Evolutionary conservation across 2,113 vertebrate genomes (phyloP).

Genomic region (human (Homo sapiens)): GRCh38 chr11:1390001-1390500

Average conservation of each 20-base stretch:
- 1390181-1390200: conserved; percentile 38
- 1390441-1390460: not conserved
- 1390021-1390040: conserved; percentile 57
- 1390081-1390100: conserved; percentile 16
- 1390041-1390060: conserved; percentile 61
- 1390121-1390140: conserved; percentile 39
- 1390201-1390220: conserved; percentile 19
- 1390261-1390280: conserved; percentile 78
- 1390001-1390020: conserved; percentile 51
- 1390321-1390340: conserved; percentile 99
- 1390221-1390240: conserved; percentile 68
- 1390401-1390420: conserved; percentile 55
- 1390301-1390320: conserved; percentile 97
- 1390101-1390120: conserved; percentile 28
- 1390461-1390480: conserved; percentile 19
- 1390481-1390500: conserved; percentile 74
- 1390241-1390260: conserved; percentile 78
- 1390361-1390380: conserved; percentile 99
- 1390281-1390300: conserved; percentile 97
- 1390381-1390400: conserved; percentile 61
- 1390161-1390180: conserved; percentile 61
- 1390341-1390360: conserved; percentile 99
- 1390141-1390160: conserved; percentile 48
- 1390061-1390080: conserved; percentile 14
- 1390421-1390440: not conserved